phyloP scores from a whole-genome alignment of 1,140 invertebrate species.

The Caenorhabditis elegans region DNA sequence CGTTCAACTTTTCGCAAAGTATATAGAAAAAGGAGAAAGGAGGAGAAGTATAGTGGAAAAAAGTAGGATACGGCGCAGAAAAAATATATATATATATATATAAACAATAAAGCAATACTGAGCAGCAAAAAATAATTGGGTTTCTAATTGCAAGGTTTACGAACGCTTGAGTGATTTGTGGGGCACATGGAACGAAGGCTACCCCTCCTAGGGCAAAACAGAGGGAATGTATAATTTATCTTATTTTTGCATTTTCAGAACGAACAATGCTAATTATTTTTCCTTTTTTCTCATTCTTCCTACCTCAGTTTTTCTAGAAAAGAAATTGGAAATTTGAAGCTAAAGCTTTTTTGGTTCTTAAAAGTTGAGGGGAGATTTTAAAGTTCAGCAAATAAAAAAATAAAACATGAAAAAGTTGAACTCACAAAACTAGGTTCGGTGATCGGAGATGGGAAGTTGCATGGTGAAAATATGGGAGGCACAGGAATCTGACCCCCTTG shows the following conservation, averaged over 20 bases:
- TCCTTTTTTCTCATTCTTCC: neutral
- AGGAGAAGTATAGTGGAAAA: neutral
- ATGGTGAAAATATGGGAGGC: slow-evolving; percentile 23
- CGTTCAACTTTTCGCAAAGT: slow-evolving; percentile 10
- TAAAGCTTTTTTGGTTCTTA: too few species aligned
- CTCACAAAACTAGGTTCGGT: slow-evolving; percentile 20
- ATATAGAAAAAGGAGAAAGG: neutral
- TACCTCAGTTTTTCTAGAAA: neutral
- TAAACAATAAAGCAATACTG: too few species aligned
- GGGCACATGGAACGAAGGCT: neutral
- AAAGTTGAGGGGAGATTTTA: too few species aligned
- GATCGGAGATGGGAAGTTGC: slow-evolving; percentile 28
- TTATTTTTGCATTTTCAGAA: neutral
- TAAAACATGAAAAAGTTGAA: neutral
- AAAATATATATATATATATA: neutral
- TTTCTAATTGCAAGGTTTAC: slow-evolving; percentile 20
- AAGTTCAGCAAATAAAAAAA: too few species aligned
- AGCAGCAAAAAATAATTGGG: neutral
- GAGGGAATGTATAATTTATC: neutral
- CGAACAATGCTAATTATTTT: too few species aligned
- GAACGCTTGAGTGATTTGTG: slow-evolving; percentile 31
- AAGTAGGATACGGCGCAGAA: neutral
- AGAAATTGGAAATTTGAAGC: too few species aligned
- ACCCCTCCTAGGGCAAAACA: neutral
- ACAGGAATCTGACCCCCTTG: slow-evolving; percentile 25